Base-by-base conservation (phyloP, 1,140 invertebrate species). In the Kradibia gibbosae region DNA sequence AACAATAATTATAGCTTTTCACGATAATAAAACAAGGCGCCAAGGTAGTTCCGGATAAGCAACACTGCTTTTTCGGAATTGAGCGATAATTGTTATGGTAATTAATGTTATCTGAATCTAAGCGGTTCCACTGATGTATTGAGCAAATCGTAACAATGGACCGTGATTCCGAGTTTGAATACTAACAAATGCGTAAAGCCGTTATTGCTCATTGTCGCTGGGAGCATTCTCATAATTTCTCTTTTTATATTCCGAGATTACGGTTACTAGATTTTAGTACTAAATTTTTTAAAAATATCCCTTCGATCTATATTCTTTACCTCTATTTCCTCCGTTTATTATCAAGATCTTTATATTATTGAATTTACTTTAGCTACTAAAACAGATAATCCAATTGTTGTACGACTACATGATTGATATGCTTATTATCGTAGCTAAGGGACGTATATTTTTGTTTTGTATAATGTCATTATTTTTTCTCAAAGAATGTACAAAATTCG, bases 211-310 rank as follows among this genome's bases (percentile, higher is more conserved):
- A 72, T 25, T 22, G 8, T 3, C 28, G 0, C 81, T 85, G 84
- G 81, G 84, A 86, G 84, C 81, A 85, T 87, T 86, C 85, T 86
- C 83, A 87, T 86, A 85, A 86, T 86, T 86, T 86, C 85, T 88
- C 85, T 87, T 87, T 85, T 83, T 36, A 36, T 17, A 22, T 60
- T 53, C 45, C 70, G 15, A 70, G 36, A 70, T 42, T 17, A 7
- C 5, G 3, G 60, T 31, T 62, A 39, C 62, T 67, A 36, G 10
- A 36, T 39, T 39, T 7, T n/a, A 4, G 1, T n/a, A 39, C 62
- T 20, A 3, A 36, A 17, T 13, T 8, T 0, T 25, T 42, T 0
- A 42, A 42, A 25, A 45, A 45, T 13, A 45, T 13, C 7, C 42
- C 42, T 45, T 45, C n/a, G n/a, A 45, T 45, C 42, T 45, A 13